A percentile compares a stretch with the other conserved stretches of the same genome.
Evolutionary conservation across 2,888 invertebrate genomes (phyloP).

Genomic region (Pseudococcus longispinus): DNA sequence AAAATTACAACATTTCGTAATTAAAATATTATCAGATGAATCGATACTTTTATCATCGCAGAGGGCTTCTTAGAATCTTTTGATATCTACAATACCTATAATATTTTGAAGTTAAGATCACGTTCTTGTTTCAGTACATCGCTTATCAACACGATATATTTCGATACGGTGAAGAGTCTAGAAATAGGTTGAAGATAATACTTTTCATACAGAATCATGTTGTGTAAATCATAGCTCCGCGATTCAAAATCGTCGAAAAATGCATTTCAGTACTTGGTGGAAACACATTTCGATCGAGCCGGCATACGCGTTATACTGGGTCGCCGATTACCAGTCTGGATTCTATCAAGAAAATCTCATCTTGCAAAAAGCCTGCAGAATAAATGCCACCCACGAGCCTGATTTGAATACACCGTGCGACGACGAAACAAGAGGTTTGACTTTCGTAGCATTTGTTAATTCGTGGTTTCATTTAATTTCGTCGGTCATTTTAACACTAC

Average conservation of each 20-base stretch:
- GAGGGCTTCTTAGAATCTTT: too few species aligned
- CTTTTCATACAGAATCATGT: not conserved
- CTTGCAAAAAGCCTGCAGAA: conserved; percentile 33
- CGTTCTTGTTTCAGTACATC: too few species aligned
- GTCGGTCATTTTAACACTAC: not conserved
- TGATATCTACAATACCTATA: too few species aligned
- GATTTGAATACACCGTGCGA: conserved; percentile 42
- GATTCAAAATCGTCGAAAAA: not conserved
- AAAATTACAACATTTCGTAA: too few species aligned
- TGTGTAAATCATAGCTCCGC: not conserved
- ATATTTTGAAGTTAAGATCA: too few species aligned
- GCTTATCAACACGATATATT: too few species aligned
- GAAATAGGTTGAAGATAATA: not conserved
- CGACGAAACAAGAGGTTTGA: conserved; percentile 7
- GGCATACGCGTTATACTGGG: not conserved
- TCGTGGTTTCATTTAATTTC: not conserved
- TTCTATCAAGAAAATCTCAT: conserved; percentile 34
- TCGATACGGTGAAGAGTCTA: too few species aligned
- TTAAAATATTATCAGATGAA: too few species aligned
- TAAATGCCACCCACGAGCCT: conserved; percentile 19
- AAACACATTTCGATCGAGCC: not conserved
- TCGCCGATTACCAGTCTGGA: not conserved
- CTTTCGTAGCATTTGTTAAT: not conserved
- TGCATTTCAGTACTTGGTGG: not conserved
- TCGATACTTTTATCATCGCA: too few species aligned